A percentile compares a stretch with the other conserved stretches of the same genome.
These are phyloP conservation scores for Troides aeacus DNA, from an alignment of 2,888 invertebrate genomes.

Conservation along the genomic window DNA sequence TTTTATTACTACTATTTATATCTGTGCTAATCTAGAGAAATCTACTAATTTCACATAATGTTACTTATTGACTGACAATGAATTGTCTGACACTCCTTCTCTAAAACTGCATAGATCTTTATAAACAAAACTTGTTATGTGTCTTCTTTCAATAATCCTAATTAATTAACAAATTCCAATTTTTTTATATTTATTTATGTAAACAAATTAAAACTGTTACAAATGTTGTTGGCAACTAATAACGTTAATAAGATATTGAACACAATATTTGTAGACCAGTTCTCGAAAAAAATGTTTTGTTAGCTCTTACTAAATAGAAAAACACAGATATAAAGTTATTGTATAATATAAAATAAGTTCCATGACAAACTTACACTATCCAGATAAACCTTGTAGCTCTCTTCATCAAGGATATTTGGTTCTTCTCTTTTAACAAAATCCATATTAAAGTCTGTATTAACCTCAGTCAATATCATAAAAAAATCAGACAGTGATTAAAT, in stretches of 20 bases:
- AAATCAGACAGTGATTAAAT: conserved; percentile 40
- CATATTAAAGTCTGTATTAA: conserved; percentile 44
- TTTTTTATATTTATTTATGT: no score
- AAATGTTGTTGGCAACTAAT: no score
- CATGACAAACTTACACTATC: conserved; percentile 59
- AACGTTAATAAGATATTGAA: no score
- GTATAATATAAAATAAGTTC: conserved; percentile 20
- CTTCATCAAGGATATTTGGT: conserved; percentile 60
- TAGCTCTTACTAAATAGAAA: not conserved
- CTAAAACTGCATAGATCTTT: not conserved
- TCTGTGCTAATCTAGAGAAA: not conserved
- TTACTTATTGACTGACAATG: not conserved
- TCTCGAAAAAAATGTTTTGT: not conserved
- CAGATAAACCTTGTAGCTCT: conserved; percentile 64
- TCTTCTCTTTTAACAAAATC: conserved; percentile 74
- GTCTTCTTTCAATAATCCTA: no score
- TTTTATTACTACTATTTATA: not conserved
- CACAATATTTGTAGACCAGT: not conserved
- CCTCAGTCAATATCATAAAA: conserved; percentile 20
- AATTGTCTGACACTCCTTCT: not conserved
- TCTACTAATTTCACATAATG: not conserved
- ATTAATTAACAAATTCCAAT: no score
- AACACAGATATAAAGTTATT: not conserved
- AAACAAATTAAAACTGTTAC: no score
- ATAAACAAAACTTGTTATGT: no score